Evolutionary conservation across 2,888 invertebrate genomes (phyloP), one percentile per base, ranked within the genome.

Genomic region (Apoderus coryli): DNA sequence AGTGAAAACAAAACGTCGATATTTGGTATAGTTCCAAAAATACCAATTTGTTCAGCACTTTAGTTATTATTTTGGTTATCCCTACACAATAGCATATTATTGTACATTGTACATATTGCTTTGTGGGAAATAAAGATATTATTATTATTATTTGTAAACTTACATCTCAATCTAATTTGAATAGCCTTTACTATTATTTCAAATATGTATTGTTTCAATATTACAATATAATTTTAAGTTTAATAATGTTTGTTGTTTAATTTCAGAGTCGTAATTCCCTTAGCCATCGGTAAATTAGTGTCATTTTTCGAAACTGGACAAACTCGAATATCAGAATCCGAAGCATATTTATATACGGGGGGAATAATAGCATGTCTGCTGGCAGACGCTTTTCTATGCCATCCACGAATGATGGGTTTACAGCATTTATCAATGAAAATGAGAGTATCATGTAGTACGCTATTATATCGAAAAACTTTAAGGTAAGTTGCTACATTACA

Each of bases 321-420:
- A 34, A 42, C 37, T 15, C 22, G 30, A 26, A 47, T 49, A 34
- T 45, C 36, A 14, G 42, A 59, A 28, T 48, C 61, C 7, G 65
- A 76, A 14, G 86, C 88, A 0, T 85, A 81, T 53, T 54, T 77
- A 29, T 84, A 79, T 53, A 82, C 84, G 2, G 67, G 62, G 0
- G 76, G 71, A 3, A 71, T 86, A 24, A 68, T 84, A 12, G 7
- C 46, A 14, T 40, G 43, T 16, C 42, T 55, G 23, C 5, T 52
- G 6, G 23, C 51, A 4, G 52, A 54, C 32, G 41, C 47, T 9
- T 34, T 55, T 7, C 34, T 54, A 14, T 44, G 44, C n/a, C 57
- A 96, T 61, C 88, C 89, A 0, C 84, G 82, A 49, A 85, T 92
- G 76, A 76, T 90, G 70, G 78, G 76, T 13, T 72, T 82, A 11